Evolutionary conservation across 2,797 vertebrate species (phyloP), one percentile per base, ranked within the genome.

Genomic region (Anabas testudineus): DNA sequence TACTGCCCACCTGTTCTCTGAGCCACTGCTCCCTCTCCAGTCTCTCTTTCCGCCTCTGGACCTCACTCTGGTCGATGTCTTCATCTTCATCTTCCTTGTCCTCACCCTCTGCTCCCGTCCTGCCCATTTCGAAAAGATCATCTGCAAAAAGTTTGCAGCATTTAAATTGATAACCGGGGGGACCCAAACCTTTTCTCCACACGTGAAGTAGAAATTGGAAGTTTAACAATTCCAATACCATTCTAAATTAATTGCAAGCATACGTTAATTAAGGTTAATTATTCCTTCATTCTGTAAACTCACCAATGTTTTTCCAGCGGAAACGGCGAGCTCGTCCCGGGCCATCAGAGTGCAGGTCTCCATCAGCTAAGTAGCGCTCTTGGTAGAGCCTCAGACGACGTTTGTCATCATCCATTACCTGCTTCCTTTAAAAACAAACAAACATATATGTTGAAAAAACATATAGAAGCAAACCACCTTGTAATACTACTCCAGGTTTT

Each of bases 11-110:
- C 96, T 99, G 97, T 71, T 99, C 95, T 64, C 95, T 91, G 36
- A 99, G 91, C 98, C 98, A 99, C 90, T 97, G 96, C 14, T 99
- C 96, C 68, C 96, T 92, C 78, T 99, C 97, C 68, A 97, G 92
- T 7, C 97, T 87, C 42, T 97, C 96, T 65, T 95, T 98, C 83
- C 96, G 95, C 93, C 96, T 95, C 30, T 95, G 96, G 13, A 91
- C 80, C 79, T 99, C 98, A 0, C 93, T 68, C 21, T 94, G 95
- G 65, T 97, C 96, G 28, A 95, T 36, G 2, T 95, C 93, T 3
- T 88, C 90, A 0, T 89, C 87, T 0, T 96, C 96, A 3, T 93
- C 92, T 5, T 91, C 93, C 9, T 92, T 91, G 5, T 95, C 96
- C 18, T 95, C 94, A 0, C 95, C 96, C 2, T 92, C 95, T 4